Conservation (phyloP, 64 coral and sea anemone genomes). For the Actinia tenebrosa region DNA sequence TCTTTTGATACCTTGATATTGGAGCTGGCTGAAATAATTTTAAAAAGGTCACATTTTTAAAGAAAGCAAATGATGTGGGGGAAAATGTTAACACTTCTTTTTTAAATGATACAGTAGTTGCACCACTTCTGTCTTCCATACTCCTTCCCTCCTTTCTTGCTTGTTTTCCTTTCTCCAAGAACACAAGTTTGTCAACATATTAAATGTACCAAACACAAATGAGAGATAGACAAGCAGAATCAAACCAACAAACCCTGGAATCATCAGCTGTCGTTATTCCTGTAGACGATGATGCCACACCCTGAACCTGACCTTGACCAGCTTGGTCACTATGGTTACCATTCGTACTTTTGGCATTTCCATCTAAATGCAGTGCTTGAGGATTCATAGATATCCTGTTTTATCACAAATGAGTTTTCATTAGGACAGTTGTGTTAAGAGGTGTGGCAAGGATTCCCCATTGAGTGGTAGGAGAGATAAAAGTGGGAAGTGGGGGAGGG, state of each 20-base stretch:
- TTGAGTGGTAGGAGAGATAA: not conserved
- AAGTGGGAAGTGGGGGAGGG: too few relatives aligned
- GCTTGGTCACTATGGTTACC: not conserved
- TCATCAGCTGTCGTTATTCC: not conserved
- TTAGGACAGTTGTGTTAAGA: not conserved
- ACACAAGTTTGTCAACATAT: too few relatives aligned
- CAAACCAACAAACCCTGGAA: not conserved
- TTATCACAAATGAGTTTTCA: too few relatives aligned
- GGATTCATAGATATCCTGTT: constrained; percentile 45
- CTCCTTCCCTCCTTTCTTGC: too few relatives aligned
- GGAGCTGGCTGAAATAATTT: constrained; percentile 49
- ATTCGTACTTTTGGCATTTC: not conserved
- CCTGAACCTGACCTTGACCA: not conserved
- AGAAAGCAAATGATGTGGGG: not conserved
- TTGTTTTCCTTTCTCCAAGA: too few relatives aligned
- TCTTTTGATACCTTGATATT: constrained; percentile 90
- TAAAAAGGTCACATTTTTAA: too few relatives aligned
- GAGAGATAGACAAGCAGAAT: too few relatives aligned
- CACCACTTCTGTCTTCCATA: too few relatives aligned
- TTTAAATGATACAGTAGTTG: too few relatives aligned
- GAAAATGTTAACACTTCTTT: too few relatives aligned
- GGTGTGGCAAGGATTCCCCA: not conserved
- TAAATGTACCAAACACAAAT: too few relatives aligned
- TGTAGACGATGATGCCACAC: not conserved
- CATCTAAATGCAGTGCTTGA: not conserved